phyloP scores from a whole-genome alignment of 2,797 vertebrate species.

The Rhynchonycteris naso region DNA sequence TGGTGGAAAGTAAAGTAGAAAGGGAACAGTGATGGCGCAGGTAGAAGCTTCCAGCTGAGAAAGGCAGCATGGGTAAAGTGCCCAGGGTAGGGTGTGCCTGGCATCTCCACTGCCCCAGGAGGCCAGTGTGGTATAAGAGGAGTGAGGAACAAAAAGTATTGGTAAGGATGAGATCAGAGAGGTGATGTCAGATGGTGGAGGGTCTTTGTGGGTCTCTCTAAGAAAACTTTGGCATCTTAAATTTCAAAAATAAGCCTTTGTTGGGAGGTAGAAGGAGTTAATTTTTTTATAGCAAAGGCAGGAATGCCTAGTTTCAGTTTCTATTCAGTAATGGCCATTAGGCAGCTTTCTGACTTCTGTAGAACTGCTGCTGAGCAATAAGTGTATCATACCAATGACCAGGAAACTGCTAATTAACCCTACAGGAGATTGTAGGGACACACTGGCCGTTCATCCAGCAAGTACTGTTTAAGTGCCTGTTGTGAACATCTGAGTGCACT shows the following conservation, averaged over 20 bases:
- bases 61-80: not conserved
- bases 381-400: not conserved
- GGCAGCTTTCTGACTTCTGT: not conserved
- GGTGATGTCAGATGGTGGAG: not conserved
- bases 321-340: not conserved
- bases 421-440: not conserved
- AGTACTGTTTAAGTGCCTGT: not conserved
- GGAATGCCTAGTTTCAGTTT: not conserved
- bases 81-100: not conserved
- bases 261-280: not conserved
- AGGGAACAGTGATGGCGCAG: not conserved
- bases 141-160: not conserved
- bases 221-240: not conserved
- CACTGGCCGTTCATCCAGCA: not conserved
- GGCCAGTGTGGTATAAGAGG: not conserved
- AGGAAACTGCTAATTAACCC: slow-evolving; percentile 52
- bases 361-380: not conserved
- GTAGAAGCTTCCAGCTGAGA: not conserved
- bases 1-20: not conserved
- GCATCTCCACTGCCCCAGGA: not conserved
- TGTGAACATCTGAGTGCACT: not conserved
- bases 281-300: slow-evolving; percentile 15
- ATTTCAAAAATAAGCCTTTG: slow-evolving; percentile 28
- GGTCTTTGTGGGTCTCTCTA: not conserved
- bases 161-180: not conserved